A percentile compares a stretch with the other conserved stretches of the same genome.
These are phyloP conservation scores for Oithona nana DNA, from an alignment of 2,888 invertebrate genomes.

Conservation along the genomic window DNA sequence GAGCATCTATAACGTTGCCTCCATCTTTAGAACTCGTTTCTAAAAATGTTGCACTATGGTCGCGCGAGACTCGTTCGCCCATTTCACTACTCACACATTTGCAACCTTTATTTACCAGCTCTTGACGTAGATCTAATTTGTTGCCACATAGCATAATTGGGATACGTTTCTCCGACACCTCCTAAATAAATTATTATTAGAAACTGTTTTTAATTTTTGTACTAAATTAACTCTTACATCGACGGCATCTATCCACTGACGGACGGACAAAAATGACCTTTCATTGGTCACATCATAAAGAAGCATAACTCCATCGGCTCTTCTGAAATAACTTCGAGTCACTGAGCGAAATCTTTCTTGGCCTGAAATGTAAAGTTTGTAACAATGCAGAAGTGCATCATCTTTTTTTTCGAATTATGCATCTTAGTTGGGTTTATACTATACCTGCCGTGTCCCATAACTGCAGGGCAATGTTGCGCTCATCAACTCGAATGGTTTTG, in stretches of 20 bases:
- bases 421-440: background rate
- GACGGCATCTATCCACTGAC: constrained; percentile 39
- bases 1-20: constrained; percentile 27
- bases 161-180: constrained; percentile 33
- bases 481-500: constrained; percentile 35
- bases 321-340: constrained; percentile 40
- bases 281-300: constrained; percentile 40
- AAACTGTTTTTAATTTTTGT: background rate
- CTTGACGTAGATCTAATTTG: constrained; percentile 36
- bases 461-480: constrained; percentile 32
- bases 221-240: constrained; percentile 27
- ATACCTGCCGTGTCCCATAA: constrained; percentile 41
- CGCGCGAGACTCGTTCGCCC: constrained; percentile 31
- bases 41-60: constrained; percentile 27
- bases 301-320: constrained; percentile 40
- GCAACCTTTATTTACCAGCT: constrained; percentile 24
- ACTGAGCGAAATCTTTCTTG: constrained; percentile 37
- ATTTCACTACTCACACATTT: constrained; percentile 27
- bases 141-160: constrained; percentile 40
- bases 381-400: background rate
- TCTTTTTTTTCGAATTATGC: background rate
- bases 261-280: constrained; percentile 36
- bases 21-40: constrained; percentile 31
- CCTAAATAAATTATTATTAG: constrained; percentile 31
- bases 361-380: constrained; percentile 22